phyloP scores from a whole-genome alignment of 2,797 vertebrate species.

The Micromesistius poutassou region DNA sequence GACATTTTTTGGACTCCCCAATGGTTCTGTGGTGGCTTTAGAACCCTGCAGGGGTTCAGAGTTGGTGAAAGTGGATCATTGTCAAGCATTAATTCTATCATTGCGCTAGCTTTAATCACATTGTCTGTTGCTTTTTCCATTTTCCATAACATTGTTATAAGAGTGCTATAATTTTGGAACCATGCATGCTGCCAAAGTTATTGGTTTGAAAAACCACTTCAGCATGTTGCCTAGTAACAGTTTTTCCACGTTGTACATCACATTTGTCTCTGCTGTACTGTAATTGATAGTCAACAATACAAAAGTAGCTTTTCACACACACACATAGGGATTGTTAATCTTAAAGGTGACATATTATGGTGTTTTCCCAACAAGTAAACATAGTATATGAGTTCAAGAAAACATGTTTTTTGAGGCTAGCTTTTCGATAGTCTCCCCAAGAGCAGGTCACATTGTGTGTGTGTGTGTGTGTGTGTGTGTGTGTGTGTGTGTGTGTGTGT shows the following conservation, averaged over 20 bases:
- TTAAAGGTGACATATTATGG: too few species aligned
- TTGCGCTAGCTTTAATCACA: not conserved
- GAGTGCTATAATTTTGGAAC: not conserved
- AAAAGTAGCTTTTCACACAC: not conserved
- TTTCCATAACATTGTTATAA: too few species aligned
- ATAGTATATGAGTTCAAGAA: too few species aligned
- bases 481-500: too few species aligned
- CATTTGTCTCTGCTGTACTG: not conserved
- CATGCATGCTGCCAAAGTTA: not conserved
- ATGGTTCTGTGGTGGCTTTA: not conserved
- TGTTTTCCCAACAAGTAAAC: too few species aligned
- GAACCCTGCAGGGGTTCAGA: not conserved
- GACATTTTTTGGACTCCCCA: not conserved
- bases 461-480: too few species aligned
- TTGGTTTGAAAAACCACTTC: not conserved
- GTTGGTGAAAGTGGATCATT: not conserved
- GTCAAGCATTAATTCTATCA: not conserved
- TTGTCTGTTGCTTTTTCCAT: not conserved
- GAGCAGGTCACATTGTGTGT: too few species aligned
- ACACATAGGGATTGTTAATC: not conserved
- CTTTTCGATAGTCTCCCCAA: too few species aligned
- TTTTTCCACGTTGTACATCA: not conserved
- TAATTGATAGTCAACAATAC: not conserved
- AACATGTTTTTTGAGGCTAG: too few species aligned
- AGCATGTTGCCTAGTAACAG: not conserved